Evolutionary conservation across 1,140 invertebrate genomes (phyloP).

Genomic region (Antheraea pernyi): DNA sequence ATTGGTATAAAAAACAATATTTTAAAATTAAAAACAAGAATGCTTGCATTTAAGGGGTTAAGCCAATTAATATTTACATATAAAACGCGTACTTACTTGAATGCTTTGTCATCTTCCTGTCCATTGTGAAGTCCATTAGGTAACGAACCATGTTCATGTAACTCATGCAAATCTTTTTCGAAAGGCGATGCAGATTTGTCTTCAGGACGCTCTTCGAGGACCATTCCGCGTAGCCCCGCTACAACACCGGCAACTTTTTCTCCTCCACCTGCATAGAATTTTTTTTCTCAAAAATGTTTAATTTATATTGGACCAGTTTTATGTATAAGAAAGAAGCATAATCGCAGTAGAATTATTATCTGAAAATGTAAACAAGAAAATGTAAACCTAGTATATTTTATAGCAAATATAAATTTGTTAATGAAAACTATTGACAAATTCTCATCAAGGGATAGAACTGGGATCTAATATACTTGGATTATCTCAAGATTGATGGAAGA

Average conservation of each 20-base stretch:
- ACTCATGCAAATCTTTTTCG: conserved; percentile 68
- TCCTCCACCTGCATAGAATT: conserved; percentile 40
- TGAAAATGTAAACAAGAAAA: too few species aligned
- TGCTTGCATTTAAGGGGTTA: too few species aligned
- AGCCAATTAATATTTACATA: not conserved
- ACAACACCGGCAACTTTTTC: conserved; percentile 66
- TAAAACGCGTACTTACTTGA: conserved; percentile 87
- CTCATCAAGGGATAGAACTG: too few species aligned
- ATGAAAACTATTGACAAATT: too few species aligned
- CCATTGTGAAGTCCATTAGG: conserved; percentile 89
- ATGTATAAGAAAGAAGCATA: too few species aligned
- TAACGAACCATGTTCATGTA: conserved; percentile 65
- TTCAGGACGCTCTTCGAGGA: conserved; percentile 63
- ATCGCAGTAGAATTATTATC: too few species aligned
- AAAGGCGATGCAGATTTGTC: conserved; percentile 70
- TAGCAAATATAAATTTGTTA: too few species aligned
- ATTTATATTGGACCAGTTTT: not conserved
- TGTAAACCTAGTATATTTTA: too few species aligned
- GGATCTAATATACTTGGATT: too few species aligned
- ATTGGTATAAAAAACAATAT: too few species aligned
- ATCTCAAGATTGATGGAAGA: too few species aligned
- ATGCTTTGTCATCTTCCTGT: conserved; percentile 92
- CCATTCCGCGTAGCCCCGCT: conserved; percentile 65
- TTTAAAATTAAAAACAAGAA: too few species aligned
- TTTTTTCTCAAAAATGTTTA: conserved; percentile 27